Conservation (phyloP, 2,113 vertebrate genomes). For the Dromas ardeola region DNA sequence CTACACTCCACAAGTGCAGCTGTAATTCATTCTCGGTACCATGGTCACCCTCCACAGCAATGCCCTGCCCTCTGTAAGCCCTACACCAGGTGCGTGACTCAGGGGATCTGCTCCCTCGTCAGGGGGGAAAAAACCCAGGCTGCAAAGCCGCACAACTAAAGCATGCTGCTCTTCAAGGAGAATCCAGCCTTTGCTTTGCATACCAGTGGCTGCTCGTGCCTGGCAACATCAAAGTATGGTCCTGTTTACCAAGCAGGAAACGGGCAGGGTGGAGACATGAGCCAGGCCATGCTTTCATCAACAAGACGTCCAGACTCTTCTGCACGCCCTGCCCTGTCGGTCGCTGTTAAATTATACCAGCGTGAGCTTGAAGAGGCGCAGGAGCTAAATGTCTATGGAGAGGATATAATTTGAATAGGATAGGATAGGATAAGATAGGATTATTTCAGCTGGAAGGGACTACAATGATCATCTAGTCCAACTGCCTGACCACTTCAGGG, state of each 20-base stretch:
- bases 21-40: background rate
- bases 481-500: background rate
- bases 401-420: background rate
- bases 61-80: background rate
- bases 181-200: background rate
- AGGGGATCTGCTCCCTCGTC: background rate
- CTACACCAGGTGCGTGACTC: fast-evolving
- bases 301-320: background rate
- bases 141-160: background rate
- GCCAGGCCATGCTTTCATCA: background rate
- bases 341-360: background rate
- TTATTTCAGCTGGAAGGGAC: background rate
- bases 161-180: background rate
- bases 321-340: background rate
- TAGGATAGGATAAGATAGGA: background rate
- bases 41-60: background rate
- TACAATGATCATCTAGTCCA: background rate
- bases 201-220: background rate
- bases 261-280: background rate
- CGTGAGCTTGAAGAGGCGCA: background rate
- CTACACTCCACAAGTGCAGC: background rate
- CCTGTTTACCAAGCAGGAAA: background rate
- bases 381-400: background rate
- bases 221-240: background rate
- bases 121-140: background rate